A percentile compares a stretch with the other conserved stretches of the same genome.
phyloP scores from a whole-genome alignment of 1,140 invertebrate genomes.

The Pentalonia nigronervosa region DNA sequence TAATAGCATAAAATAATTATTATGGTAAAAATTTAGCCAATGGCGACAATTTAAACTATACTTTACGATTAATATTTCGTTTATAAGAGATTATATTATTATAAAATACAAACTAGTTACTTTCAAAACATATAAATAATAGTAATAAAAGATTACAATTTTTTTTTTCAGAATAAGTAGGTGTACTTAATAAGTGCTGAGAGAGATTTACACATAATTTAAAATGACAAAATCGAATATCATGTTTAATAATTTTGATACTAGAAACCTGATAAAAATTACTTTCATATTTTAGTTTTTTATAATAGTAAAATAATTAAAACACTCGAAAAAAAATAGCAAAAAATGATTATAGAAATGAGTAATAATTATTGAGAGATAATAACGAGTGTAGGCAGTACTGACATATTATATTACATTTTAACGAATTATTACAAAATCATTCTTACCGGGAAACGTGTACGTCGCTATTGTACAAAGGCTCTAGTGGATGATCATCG shows the following conservation, averaged over 20 bases:
- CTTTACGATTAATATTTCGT: neutral
- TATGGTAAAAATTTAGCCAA: neutral
- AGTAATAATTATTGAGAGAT: neutral
- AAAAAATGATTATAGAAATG: neutral
- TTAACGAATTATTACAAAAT: neutral
- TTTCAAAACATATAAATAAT: neutral
- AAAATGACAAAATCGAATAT: neutral
- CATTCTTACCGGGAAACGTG: constrained; percentile 68
- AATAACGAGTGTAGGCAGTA: neutral
- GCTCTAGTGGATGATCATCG: constrained; percentile 67
- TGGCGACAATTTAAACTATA: neutral
- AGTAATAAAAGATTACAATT: neutral
- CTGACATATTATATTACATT: neutral
- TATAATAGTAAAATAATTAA: neutral
- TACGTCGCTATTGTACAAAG: constrained; percentile 71
- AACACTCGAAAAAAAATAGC: neutral
- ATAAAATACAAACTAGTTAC: neutral
- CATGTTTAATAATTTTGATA: neutral
- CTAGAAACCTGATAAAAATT: neutral
- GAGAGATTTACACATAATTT: neutral
- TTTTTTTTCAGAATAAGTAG: too few relatives aligned
- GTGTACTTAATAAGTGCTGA: neutral
- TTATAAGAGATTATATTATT: neutral
- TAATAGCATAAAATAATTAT: neutral
- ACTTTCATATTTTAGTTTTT: neutral